Evolutionary conservation across 2,797 vertebrate species (phyloP).

Genomic region (Acanthiza pusilla): DNA sequence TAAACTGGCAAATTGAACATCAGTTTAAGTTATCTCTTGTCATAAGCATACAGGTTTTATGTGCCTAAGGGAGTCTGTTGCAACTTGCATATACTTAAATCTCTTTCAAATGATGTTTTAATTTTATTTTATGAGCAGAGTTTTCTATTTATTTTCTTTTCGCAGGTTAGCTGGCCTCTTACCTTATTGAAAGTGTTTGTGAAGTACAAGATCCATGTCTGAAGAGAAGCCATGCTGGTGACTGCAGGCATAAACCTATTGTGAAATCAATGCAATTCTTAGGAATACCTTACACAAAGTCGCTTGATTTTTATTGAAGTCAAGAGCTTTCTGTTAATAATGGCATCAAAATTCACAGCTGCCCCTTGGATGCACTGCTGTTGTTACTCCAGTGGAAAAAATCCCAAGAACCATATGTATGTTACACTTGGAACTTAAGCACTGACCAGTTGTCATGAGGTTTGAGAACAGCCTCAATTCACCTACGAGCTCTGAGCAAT

Average conservation of each 20-base stretch:
- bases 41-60: neutral
- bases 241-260: neutral
- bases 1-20: constrained; percentile 44
- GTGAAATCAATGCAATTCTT: neutral
- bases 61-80: constrained; percentile 34
- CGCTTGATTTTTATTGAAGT: neutral
- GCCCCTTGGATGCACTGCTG: neutral
- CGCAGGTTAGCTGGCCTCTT: neutral
- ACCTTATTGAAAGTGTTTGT: neutral
- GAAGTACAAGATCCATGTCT: neutral
- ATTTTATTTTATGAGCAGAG: neutral
- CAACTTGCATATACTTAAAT: neutral
- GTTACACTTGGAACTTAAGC: neutral
- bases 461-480: neutral
- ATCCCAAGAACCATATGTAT: neutral
- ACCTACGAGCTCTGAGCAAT: neutral
- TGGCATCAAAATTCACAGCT: neutral
- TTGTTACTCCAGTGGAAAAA: neutral
- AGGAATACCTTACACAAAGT: neutral
- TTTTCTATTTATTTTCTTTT: neutral
- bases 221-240: neutral
- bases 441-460: neutral
- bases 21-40: constrained; percentile 56
- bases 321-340: neutral
- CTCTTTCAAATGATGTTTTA: neutral